A percentile compares a stretch with the other conserved stretches of the same genome.
phyloP scores from a whole-genome alignment of 2,888 invertebrate genomes.

The Heteropelma amictum region DNA sequence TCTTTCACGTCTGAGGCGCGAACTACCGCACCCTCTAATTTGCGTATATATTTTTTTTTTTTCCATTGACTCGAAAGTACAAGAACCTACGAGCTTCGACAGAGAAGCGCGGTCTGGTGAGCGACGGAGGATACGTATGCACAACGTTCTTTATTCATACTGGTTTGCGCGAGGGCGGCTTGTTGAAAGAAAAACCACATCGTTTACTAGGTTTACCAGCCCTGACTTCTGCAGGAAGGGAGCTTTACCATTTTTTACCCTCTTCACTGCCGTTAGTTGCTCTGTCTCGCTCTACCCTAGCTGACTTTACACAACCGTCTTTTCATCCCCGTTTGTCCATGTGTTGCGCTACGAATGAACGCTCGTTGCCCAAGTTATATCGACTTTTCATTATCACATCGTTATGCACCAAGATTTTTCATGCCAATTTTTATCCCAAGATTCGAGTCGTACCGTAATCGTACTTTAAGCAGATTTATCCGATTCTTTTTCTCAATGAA shows the following conservation, averaged over 20 bases:
- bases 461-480: too few species aligned
- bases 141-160: slow-evolving; percentile 73
- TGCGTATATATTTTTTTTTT: slow-evolving; percentile 69
- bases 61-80: slow-evolving; percentile 68
- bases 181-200: slow-evolving; percentile 75
- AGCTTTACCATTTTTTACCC: slow-evolving; percentile 27
- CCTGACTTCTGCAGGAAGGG: slow-evolving; percentile 49
- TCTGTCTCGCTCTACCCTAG: slow-evolving; percentile 39
- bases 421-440: too few species aligned
- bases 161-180: slow-evolving; percentile 62
- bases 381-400: too few species aligned
- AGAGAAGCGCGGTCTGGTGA: not conserved
- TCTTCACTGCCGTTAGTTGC: slow-evolving; percentile 39
- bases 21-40: slow-evolving; percentile 70
- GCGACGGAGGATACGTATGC: slow-evolving; percentile 7
- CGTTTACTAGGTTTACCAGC: slow-evolving; percentile 70
- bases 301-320: not conserved
- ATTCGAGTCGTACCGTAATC: too few species aligned
- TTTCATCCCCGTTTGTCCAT: not conserved
- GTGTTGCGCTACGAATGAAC: too few species aligned
- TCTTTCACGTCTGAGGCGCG: slow-evolving; percentile 64
- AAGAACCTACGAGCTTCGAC: slow-evolving; percentile 57
- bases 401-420: too few species aligned
- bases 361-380: too few species aligned
- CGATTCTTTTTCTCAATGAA: too few species aligned